Evolutionary conservation across 1,140 invertebrate genomes (phyloP), one percentile per base, ranked within the genome.

Genomic region (Brachionus manjavacas): DNA sequence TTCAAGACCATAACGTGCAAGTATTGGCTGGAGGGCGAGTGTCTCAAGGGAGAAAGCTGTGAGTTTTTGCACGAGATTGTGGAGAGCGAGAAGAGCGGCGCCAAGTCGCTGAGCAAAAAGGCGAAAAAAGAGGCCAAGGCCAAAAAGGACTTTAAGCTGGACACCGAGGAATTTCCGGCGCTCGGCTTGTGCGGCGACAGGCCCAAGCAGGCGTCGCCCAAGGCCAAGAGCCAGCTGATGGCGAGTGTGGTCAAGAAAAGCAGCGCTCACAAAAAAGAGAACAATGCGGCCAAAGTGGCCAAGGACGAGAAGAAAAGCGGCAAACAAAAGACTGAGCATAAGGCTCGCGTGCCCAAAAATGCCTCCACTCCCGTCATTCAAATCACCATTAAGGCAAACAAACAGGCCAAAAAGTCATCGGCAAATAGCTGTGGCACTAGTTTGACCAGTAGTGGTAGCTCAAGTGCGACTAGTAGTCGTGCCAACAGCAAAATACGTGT

Each of bases 1-100:
- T 86, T 91, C 28, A 88, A 88, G 8, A 87, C 87, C 64, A 91
- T 91, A 25, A 91, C 91, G 39, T 92, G 91, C 86, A 86, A 90
- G 66, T 92, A 91, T 85, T 91, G 91, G 91, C 87, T 89, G 80
- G 86, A 87, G 41, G 88, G 88, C 7, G 86, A 86, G 43, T 89
- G 88, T 84, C 88, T 89, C 70, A 91, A 91, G 86, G 91, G 90
- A 20, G 86, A 87, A 11, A 88, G 89, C 28, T 91, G 91, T 87
- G 91, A 91, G 23, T 91, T 91, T 85, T 87, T 91, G 49, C 91
- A 91, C 87, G 90, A 81, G 23, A 55, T 80, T 6, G 55, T 80
- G 16, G 76, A 80, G 23, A 23, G 11, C 28, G 55, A 41, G 12
- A n/a, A 55, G 8, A 55, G 25, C 23, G 11, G 31, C 6, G 28